Evolutionary conservation across 2,888 invertebrate species (phyloP).

Genomic region (Drosophila ustulata): DNA sequence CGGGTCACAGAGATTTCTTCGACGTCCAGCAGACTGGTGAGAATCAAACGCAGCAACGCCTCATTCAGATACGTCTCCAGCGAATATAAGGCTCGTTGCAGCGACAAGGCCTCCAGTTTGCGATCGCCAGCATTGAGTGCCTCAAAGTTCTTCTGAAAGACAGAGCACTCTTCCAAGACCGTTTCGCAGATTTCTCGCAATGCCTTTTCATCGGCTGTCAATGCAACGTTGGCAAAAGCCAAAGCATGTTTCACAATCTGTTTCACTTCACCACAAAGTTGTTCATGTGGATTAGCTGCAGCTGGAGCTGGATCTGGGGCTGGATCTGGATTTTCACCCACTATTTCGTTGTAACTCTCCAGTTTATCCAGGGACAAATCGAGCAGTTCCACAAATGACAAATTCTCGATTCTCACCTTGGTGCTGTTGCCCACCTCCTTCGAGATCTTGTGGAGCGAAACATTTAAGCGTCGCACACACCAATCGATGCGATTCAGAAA

Average conservation of each 20-base stretch:
- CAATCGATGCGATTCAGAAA: slow-evolving; percentile 83
- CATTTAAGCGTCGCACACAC: slow-evolving; percentile 79
- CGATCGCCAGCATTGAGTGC: slow-evolving; percentile 68
- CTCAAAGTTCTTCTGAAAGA: slow-evolving; percentile 77
- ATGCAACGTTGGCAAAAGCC: slow-evolving; percentile 82
- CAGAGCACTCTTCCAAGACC: slow-evolving; percentile 76
- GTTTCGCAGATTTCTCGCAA: slow-evolving; percentile 80
- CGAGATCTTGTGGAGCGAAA: slow-evolving; percentile 33
- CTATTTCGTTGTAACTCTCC: slow-evolving; percentile 70
- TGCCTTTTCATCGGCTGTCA: slow-evolving; percentile 80
- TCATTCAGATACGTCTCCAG: slow-evolving; percentile 83
- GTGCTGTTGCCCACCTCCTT: slow-evolving; percentile 21
- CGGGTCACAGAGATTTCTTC: slow-evolving; percentile 71
- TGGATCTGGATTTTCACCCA: not conserved
- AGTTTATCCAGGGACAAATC: slow-evolving; percentile 77
- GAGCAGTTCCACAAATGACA: slow-evolving; percentile 79
- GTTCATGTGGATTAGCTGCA: slow-evolving; percentile 48
- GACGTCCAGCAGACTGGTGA: slow-evolving; percentile 73
- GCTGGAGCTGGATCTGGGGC: not conserved
- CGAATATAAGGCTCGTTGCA: slow-evolving; percentile 80
- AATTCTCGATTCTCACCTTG: slow-evolving; percentile 58
- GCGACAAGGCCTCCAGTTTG: slow-evolving; percentile 78
- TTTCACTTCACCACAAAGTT: slow-evolving; percentile 74
- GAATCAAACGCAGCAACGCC: slow-evolving; percentile 79
- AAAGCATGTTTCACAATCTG: slow-evolving; percentile 78